These are phyloP conservation scores for Synanthedon formicaeformis DNA, from an alignment of 2,888 invertebrate genomes.

Conservation along the genomic window DNA sequence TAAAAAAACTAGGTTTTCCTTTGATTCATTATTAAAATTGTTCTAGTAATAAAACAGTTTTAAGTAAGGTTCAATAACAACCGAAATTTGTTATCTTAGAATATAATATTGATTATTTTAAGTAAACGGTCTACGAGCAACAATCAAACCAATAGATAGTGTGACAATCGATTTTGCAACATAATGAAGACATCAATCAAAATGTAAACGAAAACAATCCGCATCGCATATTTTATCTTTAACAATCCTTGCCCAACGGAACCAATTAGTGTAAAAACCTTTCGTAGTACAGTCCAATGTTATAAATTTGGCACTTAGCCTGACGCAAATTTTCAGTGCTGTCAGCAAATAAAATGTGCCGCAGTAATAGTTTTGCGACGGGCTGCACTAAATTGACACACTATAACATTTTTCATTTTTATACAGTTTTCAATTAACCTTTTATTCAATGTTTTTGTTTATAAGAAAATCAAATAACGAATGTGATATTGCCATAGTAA, in stretches of 20 bases:
- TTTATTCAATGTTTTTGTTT: not conserved
- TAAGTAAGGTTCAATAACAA: too few species aligned
- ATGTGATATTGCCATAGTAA: not conserved
- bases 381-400: conserved; percentile 51
- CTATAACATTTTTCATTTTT: conserved; percentile 34
- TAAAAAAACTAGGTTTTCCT: too few species aligned
- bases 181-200: conserved; percentile 62
- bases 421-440: conserved; percentile 33
- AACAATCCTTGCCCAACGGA: conserved; percentile 62
- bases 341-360: conserved; percentile 61
- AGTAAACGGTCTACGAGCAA: too few species aligned
- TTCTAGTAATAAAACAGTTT: too few species aligned
- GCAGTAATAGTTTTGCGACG: conserved; percentile 57
- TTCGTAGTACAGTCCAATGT: conserved; percentile 54
- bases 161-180: conserved; percentile 26
- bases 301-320: conserved; percentile 70
- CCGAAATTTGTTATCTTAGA: too few species aligned
- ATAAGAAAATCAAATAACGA: not conserved
- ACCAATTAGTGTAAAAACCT: conserved; percentile 68
- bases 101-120: too few species aligned
- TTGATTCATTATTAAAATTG: too few species aligned
- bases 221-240: conserved; percentile 69
- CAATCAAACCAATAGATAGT: conserved; percentile 1
- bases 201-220: conserved; percentile 64
- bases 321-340: conserved; percentile 65